A percentile compares a stretch with the other conserved stretches of the same genome.
These are phyloP conservation scores for Ceriagrion tenellum DNA, from an alignment of 2,888 invertebrate genomes.

Conservation along the genomic window DNA sequence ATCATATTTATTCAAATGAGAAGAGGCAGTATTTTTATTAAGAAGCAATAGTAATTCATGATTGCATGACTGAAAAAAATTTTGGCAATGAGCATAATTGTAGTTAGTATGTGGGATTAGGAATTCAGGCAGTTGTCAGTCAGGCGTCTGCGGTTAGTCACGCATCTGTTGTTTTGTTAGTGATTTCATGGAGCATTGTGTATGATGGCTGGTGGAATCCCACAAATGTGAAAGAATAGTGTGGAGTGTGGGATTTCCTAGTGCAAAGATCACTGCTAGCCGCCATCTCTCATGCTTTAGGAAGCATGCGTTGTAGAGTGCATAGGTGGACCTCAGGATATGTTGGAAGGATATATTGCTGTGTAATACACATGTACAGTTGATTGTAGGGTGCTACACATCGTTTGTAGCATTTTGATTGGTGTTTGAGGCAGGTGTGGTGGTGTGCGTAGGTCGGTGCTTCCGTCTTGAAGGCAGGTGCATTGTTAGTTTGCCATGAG, in stretches of 20 bases:
- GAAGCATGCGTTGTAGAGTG: background rate
- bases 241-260: background rate
- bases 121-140: background rate
- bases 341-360: slow-evolving; percentile 27
- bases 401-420: background rate
- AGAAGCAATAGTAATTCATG: slow-evolving; percentile 65
- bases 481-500: background rate
- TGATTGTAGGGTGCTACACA: slow-evolving; percentile 37
- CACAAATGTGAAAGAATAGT: background rate
- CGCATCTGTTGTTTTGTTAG: background rate
- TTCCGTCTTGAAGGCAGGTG: background rate
- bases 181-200: background rate
- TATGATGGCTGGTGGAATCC: background rate
- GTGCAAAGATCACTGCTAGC: background rate
- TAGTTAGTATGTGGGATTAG: slow-evolving; percentile 51
- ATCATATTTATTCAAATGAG: slow-evolving; percentile 62
- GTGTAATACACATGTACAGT: background rate
- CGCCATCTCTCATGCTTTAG: background rate
- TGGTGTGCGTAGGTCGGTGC: background rate
- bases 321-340: slow-evolving; percentile 56
- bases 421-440: background rate
- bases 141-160: slow-evolving; percentile 34
- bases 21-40: slow-evolving; percentile 66
- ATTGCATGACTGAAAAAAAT: slow-evolving; percentile 62
- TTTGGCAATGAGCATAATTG: slow-evolving; percentile 29